Evolutionary conservation across 2,113 vertebrate genomes (phyloP), one percentile per base, ranked within the genome.

Genomic region (Gorsachius goisagi): DNA sequence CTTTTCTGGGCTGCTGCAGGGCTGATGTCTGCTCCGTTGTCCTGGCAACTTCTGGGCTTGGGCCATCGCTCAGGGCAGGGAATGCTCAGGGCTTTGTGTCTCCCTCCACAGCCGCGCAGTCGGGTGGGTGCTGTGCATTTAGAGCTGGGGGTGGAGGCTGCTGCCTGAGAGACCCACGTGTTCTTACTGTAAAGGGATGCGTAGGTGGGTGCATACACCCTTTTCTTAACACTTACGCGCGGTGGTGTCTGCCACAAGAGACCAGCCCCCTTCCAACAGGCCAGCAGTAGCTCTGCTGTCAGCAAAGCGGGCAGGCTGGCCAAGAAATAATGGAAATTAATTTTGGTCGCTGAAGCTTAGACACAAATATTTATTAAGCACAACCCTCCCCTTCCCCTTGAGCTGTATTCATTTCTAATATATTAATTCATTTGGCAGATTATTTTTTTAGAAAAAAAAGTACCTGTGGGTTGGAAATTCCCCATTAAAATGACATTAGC

Each of bases 351-450:
- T 86, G 95, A 79, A 62, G 76, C 72, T 90, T 77, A 78, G 76
- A 88, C 91, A 92, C 97, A 97, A 97, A 96, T 92, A 94, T 97
- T 98, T 97, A 98, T 98, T 97, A 91, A 97, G 95, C 96, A 97
- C 89, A 81, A 45, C 37, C 56, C 60, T 9, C 47, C 45, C 73
- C 62, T 75, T 53, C 28, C 85, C 56, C 78, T 82, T 17, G 50
- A 56, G 59, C 78, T 84, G 59, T 93, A 53, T 45, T 92, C 37
- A 7, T 67, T 85, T 76, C 53, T 35, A 87, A 97, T 88, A 91
- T 97, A 92, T 96, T 94, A 97, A 80, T 81, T 95, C 78, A 88
- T 97, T 96, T 97, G 97, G 97, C 98, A 97, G 91, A 94, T 97
- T 97, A 96, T 97, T 96, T 75, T 91, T 94, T 94, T 53, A 63